Evolutionary conservation across 1,140 invertebrate species (phyloP), one percentile per base, ranked within the genome.

Genomic region (Zaprionus ghesquierei): DNA sequence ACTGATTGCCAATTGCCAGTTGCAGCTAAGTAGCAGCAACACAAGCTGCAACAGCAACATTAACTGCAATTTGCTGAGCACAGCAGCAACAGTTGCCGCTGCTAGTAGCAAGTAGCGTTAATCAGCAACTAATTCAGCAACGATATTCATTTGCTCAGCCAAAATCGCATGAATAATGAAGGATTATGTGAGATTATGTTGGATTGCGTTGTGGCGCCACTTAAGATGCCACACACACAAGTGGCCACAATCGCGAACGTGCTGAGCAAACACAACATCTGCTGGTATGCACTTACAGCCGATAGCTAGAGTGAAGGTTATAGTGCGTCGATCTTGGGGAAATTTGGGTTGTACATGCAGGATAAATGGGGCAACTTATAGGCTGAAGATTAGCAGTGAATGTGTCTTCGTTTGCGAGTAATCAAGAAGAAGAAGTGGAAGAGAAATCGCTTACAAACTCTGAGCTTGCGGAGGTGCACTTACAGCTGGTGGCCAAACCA

Each of bases 1-100:
- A 73, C 60, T 61, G 55, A 68, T 58, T 58, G 71, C 15, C 65
- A 56, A 74, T 51, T 69, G 46, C 60, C 63, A 59, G 29, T 50
- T 12, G 54, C 62, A 53, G 50, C 54, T 69, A 69, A 63, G 66
- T 62, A 69, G 44, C 69, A 31, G 49, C 63, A 51, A 31, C 44
- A 64, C 1, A 44, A 70, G 20, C 61, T n/a, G 10, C 33, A 46
- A 23, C 46, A 49, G 3, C 35, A 20, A 41, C 55, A 51, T 31
- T 61, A 35, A 12, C 29, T 22, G 27, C 58, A 60, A 49, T 49
- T 50, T 33, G 15, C 38, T n/a, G 54, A 8, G 55, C 35, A 41
- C 35, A 41, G 35, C 35, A 58, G 55, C 25, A 25, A 44, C n/a
- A 46, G 22, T 13, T 50, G 44, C 58, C 13, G 25, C 44, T 10